Percentiles rank a stretch among this genome's conserved stretches.
phyloP scores from a whole-genome alignment of 2,888 invertebrate genomes.

The Ctena decussata region DNA sequence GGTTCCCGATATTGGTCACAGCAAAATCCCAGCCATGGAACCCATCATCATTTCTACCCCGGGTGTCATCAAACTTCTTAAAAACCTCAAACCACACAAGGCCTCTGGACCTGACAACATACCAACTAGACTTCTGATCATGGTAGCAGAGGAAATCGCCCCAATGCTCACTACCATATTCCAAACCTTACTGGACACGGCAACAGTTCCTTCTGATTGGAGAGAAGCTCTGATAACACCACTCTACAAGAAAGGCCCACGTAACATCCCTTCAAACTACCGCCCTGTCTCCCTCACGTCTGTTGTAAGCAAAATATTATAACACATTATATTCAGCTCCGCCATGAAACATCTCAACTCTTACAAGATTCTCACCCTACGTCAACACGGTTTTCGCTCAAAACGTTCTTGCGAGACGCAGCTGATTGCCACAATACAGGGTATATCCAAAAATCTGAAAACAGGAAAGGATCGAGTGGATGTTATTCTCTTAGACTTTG shows the following conservation, averaged over 20 bases:
- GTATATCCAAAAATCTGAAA: too few species aligned
- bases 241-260: slow-evolving; percentile 40
- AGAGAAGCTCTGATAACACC: slow-evolving; percentile 19
- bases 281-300: too few species aligned
- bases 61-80: too few species aligned
- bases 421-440: background rate
- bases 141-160: slow-evolving; percentile 12
- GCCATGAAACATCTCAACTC: slow-evolving; percentile 34
- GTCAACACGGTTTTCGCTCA: slow-evolving; percentile 20
- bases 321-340: slow-evolving; percentile 46
- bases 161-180: too few species aligned
- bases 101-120: slow-evolving; percentile 36
- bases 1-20: slow-evolving; percentile 38
- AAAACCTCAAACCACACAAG: slow-evolving; percentile 33
- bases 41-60: slow-evolving; percentile 35
- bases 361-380: slow-evolving; percentile 23
- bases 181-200: too few species aligned
- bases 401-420: background rate
- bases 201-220: too few species aligned
- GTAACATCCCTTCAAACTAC: slow-evolving; percentile 31
- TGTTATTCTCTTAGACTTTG: too few species aligned
- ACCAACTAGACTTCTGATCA: slow-evolving; percentile 3
- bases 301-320: too few species aligned
- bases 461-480: too few species aligned
- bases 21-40: slow-evolving; percentile 24